Conservation (phyloP, 92 coral and sea anemone species). For the Paragorgia papillata region DNA sequence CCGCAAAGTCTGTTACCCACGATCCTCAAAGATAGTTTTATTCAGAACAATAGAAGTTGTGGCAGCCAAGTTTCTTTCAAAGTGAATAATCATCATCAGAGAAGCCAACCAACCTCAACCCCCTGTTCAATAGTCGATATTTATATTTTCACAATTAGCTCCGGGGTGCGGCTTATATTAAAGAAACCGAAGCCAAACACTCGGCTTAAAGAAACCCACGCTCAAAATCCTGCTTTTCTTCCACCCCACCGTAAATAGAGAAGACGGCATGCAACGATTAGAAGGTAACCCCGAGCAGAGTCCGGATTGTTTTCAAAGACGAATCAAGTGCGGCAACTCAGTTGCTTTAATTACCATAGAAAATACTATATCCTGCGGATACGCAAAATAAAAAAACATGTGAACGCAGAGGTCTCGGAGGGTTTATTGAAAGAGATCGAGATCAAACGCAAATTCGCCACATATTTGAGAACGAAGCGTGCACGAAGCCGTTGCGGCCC, state of each 20-base stretch:
- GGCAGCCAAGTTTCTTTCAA: not conserved
- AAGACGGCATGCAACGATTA: no score
- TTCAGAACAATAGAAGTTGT: not conserved
- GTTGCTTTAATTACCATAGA: not conserved
- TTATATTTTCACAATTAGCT: constrained; percentile 5
- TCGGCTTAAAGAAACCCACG: constrained; percentile 23
- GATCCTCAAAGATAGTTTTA: not conserved
- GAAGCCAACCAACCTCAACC: no score
- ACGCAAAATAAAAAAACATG: not conserved
- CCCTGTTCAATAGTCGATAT: not conserved
- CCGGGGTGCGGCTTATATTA: constrained; percentile 27
- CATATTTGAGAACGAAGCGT: constrained; percentile 25
- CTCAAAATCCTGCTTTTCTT: not conserved
- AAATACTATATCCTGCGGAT: constrained; percentile 9
- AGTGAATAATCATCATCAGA: not conserved
- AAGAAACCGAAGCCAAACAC: constrained; percentile 42
- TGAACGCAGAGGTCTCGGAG: constrained; percentile 4
- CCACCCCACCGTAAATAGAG: not conserved
- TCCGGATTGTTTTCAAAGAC: not conserved
- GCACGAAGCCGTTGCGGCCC: constrained; percentile 2
- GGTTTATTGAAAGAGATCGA: constrained; percentile 9
- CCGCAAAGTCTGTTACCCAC: constrained; percentile 1
- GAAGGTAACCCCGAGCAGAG: not conserved
- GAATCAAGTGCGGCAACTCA: not conserved
- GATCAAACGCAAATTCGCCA: constrained; percentile 31